Evolutionary conservation across 2,888 invertebrate species (phyloP), one percentile per base, ranked within the genome.

Genomic region (Nymphalis c-album): DNA sequence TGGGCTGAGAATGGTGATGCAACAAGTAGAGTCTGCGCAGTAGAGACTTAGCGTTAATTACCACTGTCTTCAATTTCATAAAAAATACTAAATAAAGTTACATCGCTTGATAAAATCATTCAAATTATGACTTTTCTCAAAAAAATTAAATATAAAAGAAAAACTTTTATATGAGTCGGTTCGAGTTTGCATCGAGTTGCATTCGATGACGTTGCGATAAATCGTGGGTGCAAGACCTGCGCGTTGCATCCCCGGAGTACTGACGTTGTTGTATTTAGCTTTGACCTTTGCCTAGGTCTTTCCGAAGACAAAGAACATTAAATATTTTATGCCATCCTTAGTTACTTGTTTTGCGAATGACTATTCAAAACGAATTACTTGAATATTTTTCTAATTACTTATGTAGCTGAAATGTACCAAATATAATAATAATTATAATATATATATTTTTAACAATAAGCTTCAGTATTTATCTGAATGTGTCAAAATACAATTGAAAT

Each of bases 1-100:
- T 60, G 45, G 50, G 7, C 46, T 48, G 17, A 55, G 57, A 40
- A 31, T n/a, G 26, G 18, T 59, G 51, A 60, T 46, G 63, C 71
- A 71, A 71, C 71, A 71, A 67, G 71, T 69, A 20, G 69, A 62
- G 67, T 31, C 64, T 71, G 71, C 71, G 71, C 71, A 61, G 47
- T 53, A 60, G 48, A 46, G 22, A 17, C 53, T 20, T 18, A 13
- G 31, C 46, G 53, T 10, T 40, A 40, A 8, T 8, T 40, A 40
- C 40, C 40, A 13, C 4, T 40, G 13, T 40, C 40, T 10, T 40
- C 13, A 40, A 40, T 40, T 40, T 40, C 13, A 40, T 40, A 13
- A 40, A 13, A 40, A 3, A 4, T 3, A 6, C 10, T 40, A 13
- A 13, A 13, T 13, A 40, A 40, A 40, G 13, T 13, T 13, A 13